Base-by-base conservation (phyloP, 2,888 invertebrate genomes). In the Eudemis profundana region DNA sequence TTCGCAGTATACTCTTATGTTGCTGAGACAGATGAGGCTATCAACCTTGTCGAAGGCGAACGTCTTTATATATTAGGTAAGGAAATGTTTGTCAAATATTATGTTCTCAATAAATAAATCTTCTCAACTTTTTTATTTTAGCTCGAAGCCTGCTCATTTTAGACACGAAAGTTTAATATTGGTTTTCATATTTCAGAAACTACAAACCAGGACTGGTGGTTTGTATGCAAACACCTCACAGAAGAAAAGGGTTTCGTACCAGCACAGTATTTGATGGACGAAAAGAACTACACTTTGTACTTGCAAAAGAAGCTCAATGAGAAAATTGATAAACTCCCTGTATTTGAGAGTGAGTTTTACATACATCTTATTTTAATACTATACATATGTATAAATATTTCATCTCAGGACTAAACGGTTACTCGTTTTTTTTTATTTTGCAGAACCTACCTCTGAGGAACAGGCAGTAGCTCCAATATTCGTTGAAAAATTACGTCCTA, bases 221-320 rank as follows among this genome's bases (percentile, higher is more conserved):
- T 96, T 79, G 97, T 98, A 0, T 95, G 95, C 74, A 98, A 98
- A 84, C 95, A 96, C 83, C 91, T 97, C 23, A 97, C 97, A 0
- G 96, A 97, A 82, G 97, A 98, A 87, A 97, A 96, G 76, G 98
- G 98, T 67, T 97, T 97, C 96, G 97, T 98, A n/a, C 98, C 98
- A 14, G 96, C 97, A 0, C 96, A 96, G 81, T 96, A 97, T 79
- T 92, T 98, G 3, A 95, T 97, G 93, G 96, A 97, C 76, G 96
- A 97, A 83, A 92, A 92, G 2, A 95, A 95, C 73, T 98, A 98
- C 78, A 95, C 95, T 0, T 89, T 95, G 47, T 97, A 97, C 76
- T 94, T 98, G 8, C 96, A 97, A 79, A 96, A 96, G 86, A 98
- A 97, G 86, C 90, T 98, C 1, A 96, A 97, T 77, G 97, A 98